phyloP scores from a whole-genome alignment of 1,140 invertebrate genomes.

The Drepana arcuata region DNA sequence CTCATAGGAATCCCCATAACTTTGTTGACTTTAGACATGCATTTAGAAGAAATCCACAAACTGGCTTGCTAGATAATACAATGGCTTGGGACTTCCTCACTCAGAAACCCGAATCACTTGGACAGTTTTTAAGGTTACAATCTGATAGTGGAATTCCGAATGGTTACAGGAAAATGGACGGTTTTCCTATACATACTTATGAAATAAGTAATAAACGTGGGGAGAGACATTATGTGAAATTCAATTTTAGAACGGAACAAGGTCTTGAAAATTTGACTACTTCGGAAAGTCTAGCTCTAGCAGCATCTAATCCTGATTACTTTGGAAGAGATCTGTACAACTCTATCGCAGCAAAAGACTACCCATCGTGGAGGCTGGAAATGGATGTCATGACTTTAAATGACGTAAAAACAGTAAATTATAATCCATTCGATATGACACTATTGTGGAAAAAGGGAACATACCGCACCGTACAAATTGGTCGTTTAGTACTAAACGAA shows the following conservation, averaged over 20 bases:
- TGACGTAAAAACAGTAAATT: conserved; percentile 65
- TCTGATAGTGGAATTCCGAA: conserved; percentile 91
- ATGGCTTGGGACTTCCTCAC: conserved; percentile 92
- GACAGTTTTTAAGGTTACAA: conserved; percentile 86
- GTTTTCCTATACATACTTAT: conserved; percentile 78
- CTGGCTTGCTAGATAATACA: conserved; percentile 80
- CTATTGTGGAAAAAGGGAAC: conserved; percentile 86
- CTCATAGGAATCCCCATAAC: conserved; percentile 77
- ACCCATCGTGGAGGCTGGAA: conserved; percentile 79
- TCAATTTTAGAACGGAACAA: conserved; percentile 80
- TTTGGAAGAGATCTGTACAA: conserved; percentile 39
- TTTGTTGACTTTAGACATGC: conserved; percentile 74
- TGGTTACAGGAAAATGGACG: conserved; percentile 82
- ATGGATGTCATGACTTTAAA: conserved; percentile 72
- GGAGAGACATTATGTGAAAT: conserved; percentile 77
- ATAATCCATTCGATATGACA: conserved; percentile 79
- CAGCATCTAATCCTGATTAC: conserved; percentile 28
- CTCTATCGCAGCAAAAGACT: conserved; percentile 62
- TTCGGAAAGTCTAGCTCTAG: conserved; percentile 19
- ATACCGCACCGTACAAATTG: conserved; percentile 86
- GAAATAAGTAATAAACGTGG: conserved; percentile 77
- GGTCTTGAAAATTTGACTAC: conserved; percentile 76
- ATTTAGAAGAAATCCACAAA: conserved; percentile 79
- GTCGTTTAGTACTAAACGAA: conserved; percentile 83
- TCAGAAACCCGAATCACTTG: conserved; percentile 83